Conservation (phyloP, 2,797 vertebrate genomes). For the Neoniphon sammara region DNA sequence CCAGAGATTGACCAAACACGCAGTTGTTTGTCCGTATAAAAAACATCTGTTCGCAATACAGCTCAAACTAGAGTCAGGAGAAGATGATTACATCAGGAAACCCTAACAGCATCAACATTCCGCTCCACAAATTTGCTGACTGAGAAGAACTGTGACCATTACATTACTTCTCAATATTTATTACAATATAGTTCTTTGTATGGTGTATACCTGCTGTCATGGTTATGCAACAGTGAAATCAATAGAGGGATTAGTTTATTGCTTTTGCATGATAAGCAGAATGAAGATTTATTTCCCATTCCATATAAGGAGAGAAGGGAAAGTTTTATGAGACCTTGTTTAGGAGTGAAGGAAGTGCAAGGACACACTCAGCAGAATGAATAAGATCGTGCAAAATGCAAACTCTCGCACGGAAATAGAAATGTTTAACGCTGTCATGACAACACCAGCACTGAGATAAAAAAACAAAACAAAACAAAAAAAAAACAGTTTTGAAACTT, state of each 20-base stretch:
- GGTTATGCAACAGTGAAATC: not conserved
- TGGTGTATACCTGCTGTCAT: not conserved
- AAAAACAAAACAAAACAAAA: too few species aligned
- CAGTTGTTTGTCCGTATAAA: slow-evolving; percentile 41
- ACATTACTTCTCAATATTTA: slow-evolving; percentile 5
- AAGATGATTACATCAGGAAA: slow-evolving; percentile 55
- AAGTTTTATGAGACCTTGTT: not conserved
- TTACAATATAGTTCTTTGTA: not conserved
- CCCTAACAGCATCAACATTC: slow-evolving; percentile 60
- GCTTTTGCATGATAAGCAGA: slow-evolving; percentile 19
- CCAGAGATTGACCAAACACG: slow-evolving; percentile 25
- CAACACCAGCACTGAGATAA: slow-evolving; percentile 22
- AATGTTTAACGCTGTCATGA: slow-evolving; percentile 22
- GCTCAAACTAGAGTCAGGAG: slow-evolving; percentile 70
- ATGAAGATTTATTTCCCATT: not conserved
- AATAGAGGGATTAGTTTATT: slow-evolving; percentile 12
- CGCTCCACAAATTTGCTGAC: not conserved
- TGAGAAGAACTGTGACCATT: slow-evolving; percentile 7
- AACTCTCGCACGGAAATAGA: slow-evolving; percentile 10
- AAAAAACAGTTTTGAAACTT: slow-evolving; percentile 45
- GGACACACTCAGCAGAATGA: slow-evolving; percentile 2
- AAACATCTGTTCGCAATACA: slow-evolving; percentile 52
- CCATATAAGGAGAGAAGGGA: not conserved
- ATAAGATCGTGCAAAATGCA: not conserved
- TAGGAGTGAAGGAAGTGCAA: slow-evolving; percentile 16